Conservation (phyloP, 1,140 invertebrate species). For the Bactericera cockerelli region DNA sequence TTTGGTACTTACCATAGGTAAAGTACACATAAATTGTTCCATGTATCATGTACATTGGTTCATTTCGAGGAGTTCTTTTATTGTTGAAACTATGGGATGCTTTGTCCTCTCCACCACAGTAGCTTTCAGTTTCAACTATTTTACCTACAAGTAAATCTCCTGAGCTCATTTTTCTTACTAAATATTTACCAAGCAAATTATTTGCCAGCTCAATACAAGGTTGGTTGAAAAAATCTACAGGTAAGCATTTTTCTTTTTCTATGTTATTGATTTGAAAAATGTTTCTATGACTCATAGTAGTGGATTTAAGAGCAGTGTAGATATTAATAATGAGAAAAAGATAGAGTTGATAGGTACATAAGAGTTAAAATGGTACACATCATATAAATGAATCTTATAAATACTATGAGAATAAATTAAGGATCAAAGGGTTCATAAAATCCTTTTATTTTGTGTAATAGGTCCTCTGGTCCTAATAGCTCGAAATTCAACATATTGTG, state of each 20-base stretch:
- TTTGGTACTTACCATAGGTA: constrained; percentile 63
- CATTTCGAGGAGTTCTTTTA: constrained; percentile 46
- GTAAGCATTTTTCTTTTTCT: constrained; percentile 13
- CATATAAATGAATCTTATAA: too few relatives aligned
- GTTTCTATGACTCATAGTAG: too few relatives aligned
- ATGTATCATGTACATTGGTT: constrained; percentile 62
- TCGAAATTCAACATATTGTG: too few relatives aligned
- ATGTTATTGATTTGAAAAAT: not conserved
- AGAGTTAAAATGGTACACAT: too few relatives aligned
- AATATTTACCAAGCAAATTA: constrained; percentile 40
- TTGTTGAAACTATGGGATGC: constrained; percentile 53
- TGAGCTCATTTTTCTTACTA: constrained; percentile 32
- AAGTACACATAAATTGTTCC: constrained; percentile 68
- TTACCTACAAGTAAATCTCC: constrained; percentile 31
- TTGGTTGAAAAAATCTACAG: constrained; percentile 29
- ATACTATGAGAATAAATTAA: too few relatives aligned
- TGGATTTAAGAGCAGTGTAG: too few relatives aligned
- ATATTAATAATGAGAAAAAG: too few relatives aligned
- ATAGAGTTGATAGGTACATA: too few relatives aligned
- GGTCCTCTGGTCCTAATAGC: too few relatives aligned
- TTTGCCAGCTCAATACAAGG: constrained; percentile 37
- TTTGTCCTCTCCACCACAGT: constrained; percentile 50
- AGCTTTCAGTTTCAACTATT: constrained; percentile 68
- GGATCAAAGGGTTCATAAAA: too few relatives aligned
- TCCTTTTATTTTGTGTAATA: too few relatives aligned